These are phyloP conservation scores for Aphidius gifuensis DNA, from an alignment of 1,140 invertebrate species.

Conservation along the genomic window DNA sequence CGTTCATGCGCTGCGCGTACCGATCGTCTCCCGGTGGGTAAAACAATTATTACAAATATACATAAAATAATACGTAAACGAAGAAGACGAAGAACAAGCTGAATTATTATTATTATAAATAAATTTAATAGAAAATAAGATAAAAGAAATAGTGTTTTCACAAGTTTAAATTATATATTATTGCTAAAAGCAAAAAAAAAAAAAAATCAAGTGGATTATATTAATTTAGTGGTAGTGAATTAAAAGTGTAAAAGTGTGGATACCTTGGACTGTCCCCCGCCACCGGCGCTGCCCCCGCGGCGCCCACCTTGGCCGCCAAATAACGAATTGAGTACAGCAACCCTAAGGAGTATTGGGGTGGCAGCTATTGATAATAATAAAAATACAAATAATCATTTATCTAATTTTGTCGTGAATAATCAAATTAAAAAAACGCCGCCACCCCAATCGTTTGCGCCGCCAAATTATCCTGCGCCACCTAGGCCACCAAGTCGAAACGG, in stretches of 20 bases:
- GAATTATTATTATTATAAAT: not conserved
- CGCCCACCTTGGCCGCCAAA: conserved; percentile 51
- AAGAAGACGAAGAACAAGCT: not conserved
- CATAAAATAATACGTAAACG: conserved; percentile 28
- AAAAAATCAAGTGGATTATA: not conserved
- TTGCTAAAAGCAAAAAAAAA: too few species aligned
- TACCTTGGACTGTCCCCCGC: conserved; percentile 54
- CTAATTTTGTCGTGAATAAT: conserved; percentile 7
- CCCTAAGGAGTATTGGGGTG: conserved; percentile 34
- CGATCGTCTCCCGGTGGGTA: conserved; percentile 14
- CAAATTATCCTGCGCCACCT: conserved; percentile 53
- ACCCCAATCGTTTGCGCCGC: conserved; percentile 47
- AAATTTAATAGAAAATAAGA: conserved; percentile 1
- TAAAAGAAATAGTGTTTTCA: not conserved
- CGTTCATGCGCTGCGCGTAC: conserved; percentile 21
- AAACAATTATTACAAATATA: conserved; percentile 26
- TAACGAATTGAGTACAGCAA: conserved; percentile 36
- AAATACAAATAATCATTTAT: conserved; percentile 1
- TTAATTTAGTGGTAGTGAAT: conserved; percentile 24
- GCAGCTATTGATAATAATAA: conserved; percentile 10
- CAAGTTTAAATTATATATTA: conserved; percentile 11
- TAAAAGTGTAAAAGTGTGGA: conserved; percentile 50
- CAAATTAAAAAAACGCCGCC: conserved; percentile 28
- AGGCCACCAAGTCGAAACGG: conserved; percentile 54
- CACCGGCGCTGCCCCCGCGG: conserved; percentile 56